These are phyloP conservation scores for Neolamprologus tretocephalus DNA, from an alignment of 2,113 vertebrate species.

Conservation along the genomic window DNA sequence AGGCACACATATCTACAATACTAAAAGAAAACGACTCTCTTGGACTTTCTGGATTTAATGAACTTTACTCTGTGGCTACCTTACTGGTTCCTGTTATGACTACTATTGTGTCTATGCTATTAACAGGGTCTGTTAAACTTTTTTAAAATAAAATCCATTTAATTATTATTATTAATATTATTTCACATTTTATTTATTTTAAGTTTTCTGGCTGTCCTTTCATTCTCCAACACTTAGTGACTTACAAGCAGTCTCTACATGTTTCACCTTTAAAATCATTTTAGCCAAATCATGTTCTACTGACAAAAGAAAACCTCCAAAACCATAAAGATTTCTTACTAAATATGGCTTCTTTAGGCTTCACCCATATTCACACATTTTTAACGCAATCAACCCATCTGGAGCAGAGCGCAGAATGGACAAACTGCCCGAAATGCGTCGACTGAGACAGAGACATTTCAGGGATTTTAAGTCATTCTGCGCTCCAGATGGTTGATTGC, in stretches of 20 bases:
- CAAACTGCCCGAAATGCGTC: background rate
- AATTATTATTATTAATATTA: background rate
- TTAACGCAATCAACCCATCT: background rate
- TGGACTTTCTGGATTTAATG: background rate
- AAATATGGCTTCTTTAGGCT: background rate
- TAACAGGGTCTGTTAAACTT: background rate
- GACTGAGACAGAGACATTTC: background rate
- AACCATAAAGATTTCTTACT: background rate
- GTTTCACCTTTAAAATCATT: background rate
- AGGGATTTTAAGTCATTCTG: background rate
- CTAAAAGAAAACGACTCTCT: background rate
- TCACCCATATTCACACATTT: background rate
- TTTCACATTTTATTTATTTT: background rate
- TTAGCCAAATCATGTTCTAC: background rate
- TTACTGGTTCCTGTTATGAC: background rate
- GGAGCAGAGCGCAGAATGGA: background rate
- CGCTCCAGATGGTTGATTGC: background rate
- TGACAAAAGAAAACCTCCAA: background rate
- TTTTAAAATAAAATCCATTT: background rate
- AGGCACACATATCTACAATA: background rate
- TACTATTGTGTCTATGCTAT: background rate
- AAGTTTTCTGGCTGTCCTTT: background rate
- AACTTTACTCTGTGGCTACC: background rate
- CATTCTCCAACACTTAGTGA: background rate
- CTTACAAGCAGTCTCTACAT: background rate